These are phyloP conservation scores for Leptinotarsa lineolata DNA, from an alignment of 1,140 invertebrate genomes.

Conservation along the genomic window DNA sequence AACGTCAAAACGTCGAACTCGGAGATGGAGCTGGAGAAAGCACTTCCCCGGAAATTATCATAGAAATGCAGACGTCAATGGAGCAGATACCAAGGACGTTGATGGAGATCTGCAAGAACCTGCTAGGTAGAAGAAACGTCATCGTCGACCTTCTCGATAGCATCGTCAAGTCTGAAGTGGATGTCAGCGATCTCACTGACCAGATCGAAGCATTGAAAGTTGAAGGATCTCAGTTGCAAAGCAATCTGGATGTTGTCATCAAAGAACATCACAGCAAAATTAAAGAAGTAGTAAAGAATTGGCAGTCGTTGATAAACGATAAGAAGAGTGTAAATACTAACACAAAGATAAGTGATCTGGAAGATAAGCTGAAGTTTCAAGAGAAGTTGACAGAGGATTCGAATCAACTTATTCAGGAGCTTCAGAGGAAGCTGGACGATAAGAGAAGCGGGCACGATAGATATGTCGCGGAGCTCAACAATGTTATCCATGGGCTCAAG, in stretches of 20 bases:
- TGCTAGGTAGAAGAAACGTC: conserved; percentile 38
- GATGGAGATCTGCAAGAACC: conserved; percentile 43
- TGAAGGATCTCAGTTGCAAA: conserved; percentile 40
- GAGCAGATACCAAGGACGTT: conserved; percentile 44
- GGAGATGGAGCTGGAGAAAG: conserved; percentile 36
- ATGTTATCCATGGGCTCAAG: conserved; percentile 35
- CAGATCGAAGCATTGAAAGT: conserved; percentile 42
- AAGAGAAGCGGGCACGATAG: conserved; percentile 38
- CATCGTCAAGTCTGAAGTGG: conserved; percentile 38
- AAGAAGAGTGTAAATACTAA: conserved; percentile 31
- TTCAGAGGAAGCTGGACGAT: conserved; percentile 44
- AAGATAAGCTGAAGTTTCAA: conserved; percentile 40
- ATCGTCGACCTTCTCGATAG: conserved; percentile 45
- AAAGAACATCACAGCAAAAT: conserved; percentile 43
- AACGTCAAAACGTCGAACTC: not conserved
- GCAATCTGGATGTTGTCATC: conserved; percentile 35
- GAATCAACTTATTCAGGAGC: conserved; percentile 35
- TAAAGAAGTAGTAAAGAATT: conserved; percentile 39
- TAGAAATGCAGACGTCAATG: conserved; percentile 43
- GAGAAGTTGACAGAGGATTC: conserved; percentile 38
- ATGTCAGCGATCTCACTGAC: conserved; percentile 34
- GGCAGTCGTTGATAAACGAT: conserved; percentile 40
- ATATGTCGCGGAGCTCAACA: conserved; percentile 40
- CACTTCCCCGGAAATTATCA: conserved; percentile 36
- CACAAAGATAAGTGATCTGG: conserved; percentile 35